A percentile compares a stretch with the other conserved stretches of the same genome.
Conservation (phyloP, 2,797 vertebrate genomes). For the Acanthurus lineatus region DNA sequence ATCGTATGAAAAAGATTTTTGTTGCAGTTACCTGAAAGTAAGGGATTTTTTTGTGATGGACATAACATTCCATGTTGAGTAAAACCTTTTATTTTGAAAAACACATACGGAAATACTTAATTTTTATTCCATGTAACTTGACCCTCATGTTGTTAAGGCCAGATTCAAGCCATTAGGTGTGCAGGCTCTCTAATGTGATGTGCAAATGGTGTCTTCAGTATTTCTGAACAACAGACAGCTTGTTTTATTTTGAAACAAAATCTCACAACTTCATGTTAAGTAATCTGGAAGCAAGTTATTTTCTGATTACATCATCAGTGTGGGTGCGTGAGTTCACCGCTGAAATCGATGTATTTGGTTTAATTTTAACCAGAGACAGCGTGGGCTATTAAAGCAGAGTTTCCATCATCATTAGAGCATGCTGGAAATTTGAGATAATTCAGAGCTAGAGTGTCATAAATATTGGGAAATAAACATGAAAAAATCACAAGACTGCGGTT, state of each 20-base stretch:
- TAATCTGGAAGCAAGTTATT: background rate
- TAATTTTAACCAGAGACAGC: background rate
- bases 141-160: conserved; percentile 38
- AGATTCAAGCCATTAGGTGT: conserved; percentile 33
- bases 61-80: too few relatives aligned
- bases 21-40: too few relatives aligned
- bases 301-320: conserved; percentile 12
- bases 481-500: background rate
- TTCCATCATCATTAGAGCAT: conserved; percentile 7
- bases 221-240: background rate
- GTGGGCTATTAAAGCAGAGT: background rate
- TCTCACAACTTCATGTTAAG: conserved; percentile 3
- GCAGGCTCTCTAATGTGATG: conserved; percentile 56
- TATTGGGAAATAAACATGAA: background rate
- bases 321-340: background rate
- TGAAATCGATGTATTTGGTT: background rate
- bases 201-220: conserved; percentile 26
- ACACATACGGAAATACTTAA: background rate
- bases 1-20: too few relatives aligned
- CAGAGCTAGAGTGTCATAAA: background rate
- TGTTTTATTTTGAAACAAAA: background rate
- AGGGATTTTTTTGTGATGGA: too few relatives aligned
- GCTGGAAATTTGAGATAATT: background rate
- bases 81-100: conserved; percentile 61
- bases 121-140: background rate